Conservation (phyloP, 1,140 invertebrate species). For the Meteorus sp. region DNA sequence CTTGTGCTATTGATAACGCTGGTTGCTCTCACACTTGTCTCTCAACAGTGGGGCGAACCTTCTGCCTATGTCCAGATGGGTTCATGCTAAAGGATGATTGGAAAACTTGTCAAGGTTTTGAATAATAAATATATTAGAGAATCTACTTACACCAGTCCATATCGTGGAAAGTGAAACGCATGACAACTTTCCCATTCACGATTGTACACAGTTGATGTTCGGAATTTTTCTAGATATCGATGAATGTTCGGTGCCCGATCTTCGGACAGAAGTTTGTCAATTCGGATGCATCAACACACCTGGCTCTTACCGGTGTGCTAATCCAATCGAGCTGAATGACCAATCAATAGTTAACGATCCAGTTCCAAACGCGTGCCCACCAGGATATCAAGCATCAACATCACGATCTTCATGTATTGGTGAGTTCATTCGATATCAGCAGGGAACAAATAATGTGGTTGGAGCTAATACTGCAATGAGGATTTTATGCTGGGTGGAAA, state of each 20-base stretch:
- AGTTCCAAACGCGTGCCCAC: conserved; percentile 40
- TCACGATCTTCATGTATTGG: conserved; percentile 45
- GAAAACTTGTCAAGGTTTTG: conserved; percentile 61
- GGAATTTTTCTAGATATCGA: conserved; percentile 61
- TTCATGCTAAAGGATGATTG: conserved; percentile 63
- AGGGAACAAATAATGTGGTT: background rate
- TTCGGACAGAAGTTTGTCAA: conserved; percentile 55
- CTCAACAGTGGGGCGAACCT: conserved; percentile 66
- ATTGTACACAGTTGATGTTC: background rate
- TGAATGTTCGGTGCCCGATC: conserved; percentile 61
- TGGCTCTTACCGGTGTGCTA: conserved; percentile 55
- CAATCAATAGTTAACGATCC: conserved; percentile 38
- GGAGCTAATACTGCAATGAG: background rate
- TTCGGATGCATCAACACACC: conserved; percentile 61
- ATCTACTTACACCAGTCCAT: background rate
- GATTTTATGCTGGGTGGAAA: background rate
- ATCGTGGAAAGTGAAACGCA: too few relatives aligned
- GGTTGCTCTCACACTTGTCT: conserved; percentile 65
- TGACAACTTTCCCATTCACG: too few relatives aligned
- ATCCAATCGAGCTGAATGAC: conserved; percentile 44
- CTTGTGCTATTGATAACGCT: conserved; percentile 66
- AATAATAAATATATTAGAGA: background rate
- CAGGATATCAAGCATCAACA: conserved; percentile 45
- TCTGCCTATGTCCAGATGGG: conserved; percentile 69
- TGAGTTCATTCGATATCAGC: conserved; percentile 33